Conservation (phyloP, 2,113 vertebrate genomes). For the Arothron firmamentum region DNA sequence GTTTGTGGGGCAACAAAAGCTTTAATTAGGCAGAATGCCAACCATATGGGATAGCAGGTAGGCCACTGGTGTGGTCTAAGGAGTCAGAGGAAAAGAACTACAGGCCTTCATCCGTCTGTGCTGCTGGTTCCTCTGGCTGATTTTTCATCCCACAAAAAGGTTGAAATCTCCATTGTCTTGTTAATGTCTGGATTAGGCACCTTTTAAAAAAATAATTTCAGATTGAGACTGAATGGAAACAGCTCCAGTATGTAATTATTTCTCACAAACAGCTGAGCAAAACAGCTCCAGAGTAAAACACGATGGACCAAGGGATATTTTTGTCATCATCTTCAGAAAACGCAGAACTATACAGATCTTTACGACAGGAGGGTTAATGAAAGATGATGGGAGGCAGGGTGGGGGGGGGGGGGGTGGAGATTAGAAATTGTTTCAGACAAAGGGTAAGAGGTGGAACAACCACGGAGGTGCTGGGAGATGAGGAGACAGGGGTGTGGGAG, state of each 20-base stretch:
- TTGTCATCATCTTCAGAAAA: too few relatives aligned
- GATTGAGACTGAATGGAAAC: background rate
- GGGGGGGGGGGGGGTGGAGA: slow-evolving; percentile 10
- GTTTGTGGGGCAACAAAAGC: slow-evolving; percentile 65
- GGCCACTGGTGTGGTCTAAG: slow-evolving; percentile 53
- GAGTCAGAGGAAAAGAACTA: slow-evolving; percentile 31
- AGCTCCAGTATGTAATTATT: too few relatives aligned
- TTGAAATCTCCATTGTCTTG: background rate
- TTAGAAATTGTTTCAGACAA: slow-evolving; percentile 10
- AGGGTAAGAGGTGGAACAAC: slow-evolving; percentile 19
- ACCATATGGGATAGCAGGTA: slow-evolving; percentile 71
- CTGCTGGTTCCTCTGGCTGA: slow-evolving; percentile 4
- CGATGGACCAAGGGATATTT: too few relatives aligned
- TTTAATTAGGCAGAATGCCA: slow-evolving; percentile 70
- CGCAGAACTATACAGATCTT: too few relatives aligned
- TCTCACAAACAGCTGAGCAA: too few relatives aligned
- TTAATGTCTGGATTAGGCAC: background rate
- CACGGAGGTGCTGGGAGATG: slow-evolving; percentile 14
- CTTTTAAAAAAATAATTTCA: background rate
- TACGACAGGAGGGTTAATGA: background rate
- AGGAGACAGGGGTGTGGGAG: slow-evolving; percentile 22
- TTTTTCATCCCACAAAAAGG: slow-evolving; percentile 7
- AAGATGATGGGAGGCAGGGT: slow-evolving; percentile 6
- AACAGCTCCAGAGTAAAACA: too few relatives aligned
- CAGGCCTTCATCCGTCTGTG: slow-evolving; percentile 5